Percentiles rank a stretch among this genome's conserved stretches.
phyloP scores from a whole-genome alignment of 2,797 vertebrate genomes.

The Coreius guichenoti region DNA sequence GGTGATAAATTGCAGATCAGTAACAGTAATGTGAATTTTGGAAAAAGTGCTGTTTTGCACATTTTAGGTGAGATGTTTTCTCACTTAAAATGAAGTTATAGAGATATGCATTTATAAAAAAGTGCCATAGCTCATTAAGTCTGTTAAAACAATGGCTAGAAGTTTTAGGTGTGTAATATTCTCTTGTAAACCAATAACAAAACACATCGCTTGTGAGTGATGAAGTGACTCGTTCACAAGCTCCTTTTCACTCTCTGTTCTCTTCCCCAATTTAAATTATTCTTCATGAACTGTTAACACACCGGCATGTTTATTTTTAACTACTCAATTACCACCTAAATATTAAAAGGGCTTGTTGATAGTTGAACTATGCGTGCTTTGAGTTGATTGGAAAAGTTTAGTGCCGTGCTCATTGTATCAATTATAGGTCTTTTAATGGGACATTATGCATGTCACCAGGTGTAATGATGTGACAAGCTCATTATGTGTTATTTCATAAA shows the following conservation, averaged over 20 bases:
- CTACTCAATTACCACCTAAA: conserved; percentile 6
- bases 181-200: not conserved
- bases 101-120: not conserved
- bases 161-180: not conserved
- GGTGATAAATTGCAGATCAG: not conserved
- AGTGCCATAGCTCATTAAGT: not conserved
- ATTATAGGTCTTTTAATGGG: conserved; percentile 25
- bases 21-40: not conserved
- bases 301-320: not conserved
- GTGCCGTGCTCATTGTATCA: conserved; percentile 14
- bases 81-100: not conserved
- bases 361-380: not conserved
- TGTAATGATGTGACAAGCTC: conserved; percentile 38
- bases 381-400: conserved; percentile 26
- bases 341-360: conserved; percentile 18
- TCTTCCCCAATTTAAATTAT: not conserved
- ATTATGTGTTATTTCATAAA: conserved; percentile 25
- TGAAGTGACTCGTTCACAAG: not conserved
- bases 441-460: conserved; percentile 29
- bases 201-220: no score
- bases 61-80: not conserved
- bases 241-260: not conserved
- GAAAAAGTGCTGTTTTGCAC: not conserved
- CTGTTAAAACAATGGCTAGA: not conserved
- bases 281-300: not conserved